Conservation (phyloP, 1,140 invertebrate genomes). For the Fopius arisanus region DNA sequence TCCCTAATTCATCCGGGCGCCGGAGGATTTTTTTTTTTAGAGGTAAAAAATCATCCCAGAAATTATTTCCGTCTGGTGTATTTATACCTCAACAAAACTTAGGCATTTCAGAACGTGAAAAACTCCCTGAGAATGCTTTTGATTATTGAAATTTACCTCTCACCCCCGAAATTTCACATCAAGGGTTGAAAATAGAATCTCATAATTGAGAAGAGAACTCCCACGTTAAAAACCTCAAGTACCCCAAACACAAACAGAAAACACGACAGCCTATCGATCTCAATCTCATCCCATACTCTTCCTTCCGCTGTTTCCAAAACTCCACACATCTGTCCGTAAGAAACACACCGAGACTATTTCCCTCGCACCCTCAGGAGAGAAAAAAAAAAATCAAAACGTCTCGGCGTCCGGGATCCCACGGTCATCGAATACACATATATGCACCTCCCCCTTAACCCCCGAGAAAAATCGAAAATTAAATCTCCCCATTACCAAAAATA, state of each 20-base stretch:
- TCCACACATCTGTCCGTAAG: conserved; percentile 21
- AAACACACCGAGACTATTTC: background rate
- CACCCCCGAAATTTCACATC: background rate
- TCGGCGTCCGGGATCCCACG: conserved; percentile 36
- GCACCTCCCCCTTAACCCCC: background rate
- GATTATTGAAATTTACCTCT: no score
- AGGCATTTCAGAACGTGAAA: background rate
- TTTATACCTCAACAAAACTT: background rate
- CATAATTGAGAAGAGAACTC: background rate
- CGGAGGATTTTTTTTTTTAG: conserved; percentile 29
- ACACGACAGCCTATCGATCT: conserved; percentile 17
- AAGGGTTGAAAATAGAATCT: background rate
- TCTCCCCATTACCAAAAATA: conserved; percentile 36
- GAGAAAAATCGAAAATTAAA: conserved; percentile 54
- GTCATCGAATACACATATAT: background rate
- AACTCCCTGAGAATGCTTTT: no score
- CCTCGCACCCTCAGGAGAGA: background rate
- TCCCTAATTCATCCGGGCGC: conserved; percentile 46
- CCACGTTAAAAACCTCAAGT: conserved; percentile 7
- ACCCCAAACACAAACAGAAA: conserved; percentile 10
- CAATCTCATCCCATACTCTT: conserved; percentile 25
- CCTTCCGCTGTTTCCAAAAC: conserved; percentile 19
- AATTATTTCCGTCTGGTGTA: background rate
- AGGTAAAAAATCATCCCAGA: background rate
- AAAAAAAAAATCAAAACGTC: background rate